Evolutionary conservation across 1,140 invertebrate genomes (phyloP), one percentile per base, ranked within the genome.

Genomic region (Ostrea edulis): DNA sequence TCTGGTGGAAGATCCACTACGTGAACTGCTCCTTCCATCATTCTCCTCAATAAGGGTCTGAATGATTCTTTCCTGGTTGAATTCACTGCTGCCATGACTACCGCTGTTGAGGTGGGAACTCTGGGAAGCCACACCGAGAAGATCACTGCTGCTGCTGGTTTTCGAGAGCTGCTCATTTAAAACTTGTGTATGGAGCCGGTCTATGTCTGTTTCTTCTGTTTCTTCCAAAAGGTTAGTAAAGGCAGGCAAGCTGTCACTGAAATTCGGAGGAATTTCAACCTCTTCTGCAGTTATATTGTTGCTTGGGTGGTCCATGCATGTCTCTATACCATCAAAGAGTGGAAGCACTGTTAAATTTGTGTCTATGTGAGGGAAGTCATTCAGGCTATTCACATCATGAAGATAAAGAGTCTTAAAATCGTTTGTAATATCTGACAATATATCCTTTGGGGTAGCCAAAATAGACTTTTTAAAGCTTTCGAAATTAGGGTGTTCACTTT

Each of bases 21-120:
- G 25, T 14, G 68, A 25, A 14, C 9, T 2, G 14, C 29, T 77
- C 25, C 9, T 9, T 25, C 25, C 25, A 29, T 9, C 25, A 35
- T 14, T 35, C 9, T 77, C 29, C 68, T 77, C 68, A 8, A 77
- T 77, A 4, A 77, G 68, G 68, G 68, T 77, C 68, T 77, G 68
- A 3, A 77, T 77, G 22, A 77, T 77, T 22, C 29, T 22, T 12
- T 77, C 68, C 68, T 77, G 68, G 29, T 77, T 77, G 22, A 77
- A 77, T 29, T 77, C 68, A 35, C 68, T 77, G 68, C 68, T 35
- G 0, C 68, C 68, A 3, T 77, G 68, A 35, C 68, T 77, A 29
- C 68, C 68, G 2, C 68, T 77, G 25, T 77, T 77, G 68, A 77
- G 14, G 25, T 77, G 68, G 2, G 68, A 35, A 35, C 68, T 77